A percentile compares a stretch with the other conserved stretches of the same genome.
Conservation (phyloP, 2,797 vertebrate genomes). For the Garrulus glandarius region DNA sequence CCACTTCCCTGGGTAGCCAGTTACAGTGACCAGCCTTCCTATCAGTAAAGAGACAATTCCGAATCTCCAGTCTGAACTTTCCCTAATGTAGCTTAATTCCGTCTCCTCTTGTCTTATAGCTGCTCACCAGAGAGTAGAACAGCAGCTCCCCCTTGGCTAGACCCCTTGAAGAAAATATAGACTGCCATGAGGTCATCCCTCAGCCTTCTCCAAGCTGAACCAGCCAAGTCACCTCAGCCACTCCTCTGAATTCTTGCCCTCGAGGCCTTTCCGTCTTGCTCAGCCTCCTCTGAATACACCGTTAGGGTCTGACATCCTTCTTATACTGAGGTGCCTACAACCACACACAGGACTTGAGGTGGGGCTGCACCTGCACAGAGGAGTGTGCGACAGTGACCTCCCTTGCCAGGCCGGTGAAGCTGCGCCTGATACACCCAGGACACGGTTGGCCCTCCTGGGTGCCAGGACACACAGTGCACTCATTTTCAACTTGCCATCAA, state of each 20-base stretch:
- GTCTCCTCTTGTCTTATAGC: neutral
- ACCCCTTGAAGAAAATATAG: neutral
- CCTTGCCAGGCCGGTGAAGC: fast-evolving
- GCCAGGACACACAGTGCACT: neutral
- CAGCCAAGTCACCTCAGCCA: neutral
- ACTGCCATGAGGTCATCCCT: neutral
- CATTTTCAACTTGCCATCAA: neutral
- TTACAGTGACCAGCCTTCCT: fast-evolving
- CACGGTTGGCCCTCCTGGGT: fast-evolving
- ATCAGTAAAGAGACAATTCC: neutral
- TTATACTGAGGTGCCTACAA: fast-evolving
- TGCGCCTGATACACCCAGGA: no score
- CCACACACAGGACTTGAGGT: no score
- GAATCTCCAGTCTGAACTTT: neutral
- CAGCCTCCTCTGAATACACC: neutral
- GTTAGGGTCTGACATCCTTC: neutral
- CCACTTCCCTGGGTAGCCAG: neutral
- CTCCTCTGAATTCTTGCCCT: neutral
- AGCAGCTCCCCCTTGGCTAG: neutral
- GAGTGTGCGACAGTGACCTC: no score
- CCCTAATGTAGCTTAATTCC: neutral
- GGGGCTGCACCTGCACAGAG: neutral
- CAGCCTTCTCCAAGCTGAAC: neutral
- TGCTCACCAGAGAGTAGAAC: neutral
- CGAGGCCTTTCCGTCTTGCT: neutral